Evolutionary conservation across 2,113 vertebrate genomes (phyloP).

Genomic region (Corythoichthys haematopterus): DNA sequence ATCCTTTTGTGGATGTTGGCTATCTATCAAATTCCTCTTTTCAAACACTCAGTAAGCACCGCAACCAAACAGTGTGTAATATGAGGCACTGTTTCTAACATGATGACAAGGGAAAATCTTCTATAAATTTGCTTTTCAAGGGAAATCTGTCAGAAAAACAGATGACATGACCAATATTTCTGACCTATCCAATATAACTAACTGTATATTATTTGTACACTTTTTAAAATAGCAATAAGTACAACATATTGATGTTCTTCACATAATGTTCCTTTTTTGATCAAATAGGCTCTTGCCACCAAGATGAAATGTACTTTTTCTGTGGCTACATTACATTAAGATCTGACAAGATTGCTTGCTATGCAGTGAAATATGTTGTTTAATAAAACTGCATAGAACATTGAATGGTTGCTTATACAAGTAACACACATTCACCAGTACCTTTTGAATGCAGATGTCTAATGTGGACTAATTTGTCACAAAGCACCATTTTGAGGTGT

Average conservation of each 20-base stretch:
- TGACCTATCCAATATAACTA: too few relatives aligned
- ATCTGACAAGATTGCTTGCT: neutral
- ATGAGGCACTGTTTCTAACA: neutral
- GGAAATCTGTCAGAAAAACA: too few relatives aligned
- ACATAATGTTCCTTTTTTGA: neutral
- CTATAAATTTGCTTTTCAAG: neutral
- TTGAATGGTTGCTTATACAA: constrained; percentile 16
- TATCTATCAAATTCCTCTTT: neutral
- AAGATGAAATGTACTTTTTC: neutral
- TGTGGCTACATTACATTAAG: neutral
- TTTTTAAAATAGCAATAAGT: neutral
- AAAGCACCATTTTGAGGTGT: constrained; percentile 26
- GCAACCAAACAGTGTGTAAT: neutral
- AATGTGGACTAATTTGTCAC: constrained; percentile 23
- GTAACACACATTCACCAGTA: constrained; percentile 17
- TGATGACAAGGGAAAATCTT: neutral
- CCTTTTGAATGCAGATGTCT: constrained; percentile 19
- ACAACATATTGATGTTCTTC: neutral
- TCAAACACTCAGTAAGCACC: neutral
- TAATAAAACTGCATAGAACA: neutral
- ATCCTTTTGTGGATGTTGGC: neutral
- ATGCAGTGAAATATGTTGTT: neutral
- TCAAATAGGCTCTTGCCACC: neutral
- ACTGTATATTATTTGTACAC: too few relatives aligned
- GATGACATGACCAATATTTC: too few relatives aligned